Base-by-base conservation (phyloP, 2,888 invertebrate genomes). In the Chrysina gloriosa region DNA sequence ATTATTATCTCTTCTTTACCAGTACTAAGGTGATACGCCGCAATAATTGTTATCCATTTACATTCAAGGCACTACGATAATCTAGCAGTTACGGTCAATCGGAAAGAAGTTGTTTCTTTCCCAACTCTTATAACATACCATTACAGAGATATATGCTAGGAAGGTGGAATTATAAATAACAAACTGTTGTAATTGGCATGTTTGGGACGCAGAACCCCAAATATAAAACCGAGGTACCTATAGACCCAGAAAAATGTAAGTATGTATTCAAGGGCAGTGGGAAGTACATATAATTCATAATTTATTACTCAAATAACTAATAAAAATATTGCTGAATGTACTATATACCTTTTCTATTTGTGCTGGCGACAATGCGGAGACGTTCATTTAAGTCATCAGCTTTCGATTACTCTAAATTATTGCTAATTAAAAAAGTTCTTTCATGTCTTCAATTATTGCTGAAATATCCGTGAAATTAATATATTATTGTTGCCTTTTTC, bases 1-100 rank as follows among this genome's bases (percentile, higher is more conserved):
- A 19, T 56, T 56, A 56, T 56, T 56, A 56, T 36, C 19, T 36
- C 56, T 29, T 19, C 56, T 21, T 19, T 36, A 36, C 36, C n/a
- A 2, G 19, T 5, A 56, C 36, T 36, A 52, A 65, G 27, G 54
- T 36, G 39, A 65, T 65, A 54, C 54, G 39, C 65, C 54, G 36
- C 54, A 65, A 65, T 65, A 65, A 65, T 52, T 65, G 65, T 65
- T 54, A 25, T 36, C 65, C 65, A 54, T 65, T 65, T 65, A 65
- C 36, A 29, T 65, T 63, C 23, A 48, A 63, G 48, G 47, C 47
- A 48, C 63, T 31, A 27, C 29, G 21, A 29, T 47, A 36, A 19
- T 23, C 21, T 21, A 36, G 21, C 56, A 36, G 11, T 36, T 56
- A 56, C 21, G 23, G 21, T 21, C 56, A 29, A 56, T 56, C 36